A percentile compares a stretch with the other conserved stretches of the same genome.
Conservation (phyloP, 1,140 invertebrate species). For the Tachypleus tridentatus region DNA sequence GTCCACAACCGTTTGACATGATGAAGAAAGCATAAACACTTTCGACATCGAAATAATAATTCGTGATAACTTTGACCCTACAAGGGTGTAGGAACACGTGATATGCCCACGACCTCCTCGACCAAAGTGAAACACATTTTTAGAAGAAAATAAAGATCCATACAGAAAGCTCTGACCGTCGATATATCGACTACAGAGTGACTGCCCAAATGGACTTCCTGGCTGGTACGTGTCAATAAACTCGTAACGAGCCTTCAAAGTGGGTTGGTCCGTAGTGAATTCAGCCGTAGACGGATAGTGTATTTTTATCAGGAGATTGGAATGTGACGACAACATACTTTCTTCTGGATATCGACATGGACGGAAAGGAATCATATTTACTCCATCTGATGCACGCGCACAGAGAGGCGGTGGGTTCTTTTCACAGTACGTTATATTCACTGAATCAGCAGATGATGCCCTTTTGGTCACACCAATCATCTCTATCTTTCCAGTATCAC, state of each 20-base stretch:
- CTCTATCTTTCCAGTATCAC: conserved; percentile 21
- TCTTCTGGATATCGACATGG: conserved; percentile 22
- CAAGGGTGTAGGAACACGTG: conserved; percentile 21
- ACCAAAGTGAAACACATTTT: conserved; percentile 25
- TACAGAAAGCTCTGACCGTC: conserved; percentile 4
- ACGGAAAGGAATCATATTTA: conserved; percentile 13
- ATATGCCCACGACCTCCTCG: conserved; percentile 22
- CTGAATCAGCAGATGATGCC: too few species aligned
- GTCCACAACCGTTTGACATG: conserved; percentile 8
- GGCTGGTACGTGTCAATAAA: conserved; percentile 21
- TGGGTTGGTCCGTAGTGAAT: conserved; percentile 12
- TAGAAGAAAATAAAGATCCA: conserved; percentile 15
- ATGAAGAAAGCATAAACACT: conserved; percentile 11
- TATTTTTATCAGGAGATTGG: conserved; percentile 18
- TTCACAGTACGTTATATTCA: conserved; percentile 8
- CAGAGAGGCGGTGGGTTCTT: conserved; percentile 23
- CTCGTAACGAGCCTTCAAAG: conserved; percentile 23
- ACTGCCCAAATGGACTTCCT: conserved; percentile 11
- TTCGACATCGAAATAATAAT: conserved; percentile 10
- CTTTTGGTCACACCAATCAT: not conserved
- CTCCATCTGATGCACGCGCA: conserved; percentile 20
- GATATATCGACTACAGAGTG: conserved; percentile 23
- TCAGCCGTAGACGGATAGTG: conserved; percentile 12
- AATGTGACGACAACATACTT: conserved; percentile 22
- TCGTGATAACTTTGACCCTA: conserved; percentile 12